Percentiles rank a stretch among this genome's conserved stretches.
Conservation (phyloP, 2,797 vertebrate species). For the Amblyopsis hoosieri region DNA sequence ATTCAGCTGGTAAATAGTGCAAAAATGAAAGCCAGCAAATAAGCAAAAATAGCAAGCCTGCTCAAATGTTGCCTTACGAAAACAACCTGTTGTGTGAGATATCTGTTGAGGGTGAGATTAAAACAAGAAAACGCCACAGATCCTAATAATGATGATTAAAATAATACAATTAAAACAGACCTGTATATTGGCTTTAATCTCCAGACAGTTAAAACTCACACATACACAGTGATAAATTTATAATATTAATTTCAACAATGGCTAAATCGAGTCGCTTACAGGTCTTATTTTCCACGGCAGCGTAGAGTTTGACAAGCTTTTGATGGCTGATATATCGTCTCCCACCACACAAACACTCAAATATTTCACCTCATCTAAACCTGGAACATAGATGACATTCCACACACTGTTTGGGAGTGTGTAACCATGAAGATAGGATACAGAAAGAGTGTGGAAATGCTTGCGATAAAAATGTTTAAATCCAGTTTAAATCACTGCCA, state of each 20-base stretch:
- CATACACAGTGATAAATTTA: slow-evolving; percentile 18
- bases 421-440: no score
- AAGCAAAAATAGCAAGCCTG: slow-evolving; percentile 13
- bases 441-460: no score
- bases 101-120: slow-evolving; percentile 4
- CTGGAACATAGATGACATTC: not conserved
- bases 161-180: slow-evolving; percentile 36
- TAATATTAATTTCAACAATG: slow-evolving; percentile 11
- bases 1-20: slow-evolving; percentile 32
- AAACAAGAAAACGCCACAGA: slow-evolving; percentile 38
- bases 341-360: no score
- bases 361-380: not conserved
- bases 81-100: slow-evolving; percentile 14
- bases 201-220: slow-evolving; percentile 23
- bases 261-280: slow-evolving; percentile 10
- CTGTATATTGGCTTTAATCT: slow-evolving; percentile 43
- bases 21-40: slow-evolving; percentile 47
- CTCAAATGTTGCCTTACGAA: slow-evolving; percentile 13
- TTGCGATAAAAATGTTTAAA: no score
- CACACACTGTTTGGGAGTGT: no score
- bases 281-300: slow-evolving; percentile 16
- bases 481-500: no score
- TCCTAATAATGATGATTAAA: slow-evolving; percentile 26
- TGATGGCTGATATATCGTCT: no score
- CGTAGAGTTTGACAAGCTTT: slow-evolving; percentile 11